A percentile compares a stretch with the other conserved stretches of the same genome.
These are phyloP conservation scores for Diloba caeruleocephala DNA, from an alignment of 2,888 invertebrate genomes.

Conservation along the genomic window DNA sequence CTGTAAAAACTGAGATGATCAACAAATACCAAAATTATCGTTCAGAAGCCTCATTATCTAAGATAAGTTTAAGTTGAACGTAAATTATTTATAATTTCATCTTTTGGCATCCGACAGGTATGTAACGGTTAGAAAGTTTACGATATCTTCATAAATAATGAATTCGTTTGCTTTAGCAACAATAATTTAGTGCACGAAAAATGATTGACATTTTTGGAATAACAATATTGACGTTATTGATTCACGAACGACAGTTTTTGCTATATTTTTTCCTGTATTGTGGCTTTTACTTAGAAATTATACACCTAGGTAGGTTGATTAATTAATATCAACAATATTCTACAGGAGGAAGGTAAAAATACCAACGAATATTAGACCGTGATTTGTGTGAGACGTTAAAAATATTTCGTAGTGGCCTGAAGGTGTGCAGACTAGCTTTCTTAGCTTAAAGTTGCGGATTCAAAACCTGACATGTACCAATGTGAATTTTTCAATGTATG, in stretches of 20 bases:
- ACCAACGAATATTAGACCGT: no score
- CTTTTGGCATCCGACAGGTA: slow-evolving; percentile 27
- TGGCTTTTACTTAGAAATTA: no score
- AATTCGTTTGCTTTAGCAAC: slow-evolving; percentile 25
- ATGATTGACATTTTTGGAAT: neutral
- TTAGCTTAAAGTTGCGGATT: no score
- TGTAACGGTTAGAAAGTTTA: slow-evolving; percentile 31
- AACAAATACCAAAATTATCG: slow-evolving; percentile 20
- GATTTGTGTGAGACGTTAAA: no score
- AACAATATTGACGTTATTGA: slow-evolving; percentile 11
- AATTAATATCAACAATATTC: no score
- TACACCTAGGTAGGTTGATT: no score
- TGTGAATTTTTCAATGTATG: no score
- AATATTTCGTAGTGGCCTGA: no score
- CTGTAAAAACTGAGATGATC: slow-evolving; percentile 1
- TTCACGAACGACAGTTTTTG: slow-evolving; percentile 16
- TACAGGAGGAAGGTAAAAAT: no score
- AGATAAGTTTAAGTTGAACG: slow-evolving; percentile 19
- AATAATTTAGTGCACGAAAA: slow-evolving; percentile 14
- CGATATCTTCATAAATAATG: slow-evolving; percentile 32
- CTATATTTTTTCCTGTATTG: no score
- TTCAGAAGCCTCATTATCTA: slow-evolving; percentile 33
- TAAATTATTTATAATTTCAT: slow-evolving; percentile 39
- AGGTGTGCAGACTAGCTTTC: no score
- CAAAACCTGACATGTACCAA: no score